phyloP scores from a whole-genome alignment of 2,888 invertebrate species.

The Nebria brevicollis region DNA sequence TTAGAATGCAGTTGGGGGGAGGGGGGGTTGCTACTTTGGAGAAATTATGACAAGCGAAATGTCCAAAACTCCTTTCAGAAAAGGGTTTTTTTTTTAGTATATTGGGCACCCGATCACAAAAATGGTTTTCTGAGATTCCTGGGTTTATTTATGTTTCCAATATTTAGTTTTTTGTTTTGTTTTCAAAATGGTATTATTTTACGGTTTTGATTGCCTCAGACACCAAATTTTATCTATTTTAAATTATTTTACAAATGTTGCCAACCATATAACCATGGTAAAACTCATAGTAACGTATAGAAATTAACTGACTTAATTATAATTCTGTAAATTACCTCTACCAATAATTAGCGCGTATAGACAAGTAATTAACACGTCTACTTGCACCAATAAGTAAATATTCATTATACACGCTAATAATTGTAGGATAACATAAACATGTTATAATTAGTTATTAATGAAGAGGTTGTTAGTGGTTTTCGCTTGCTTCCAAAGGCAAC shows the following conservation, averaged over 20 bases:
- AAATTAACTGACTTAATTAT: no score
- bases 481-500: no score
- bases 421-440: no score
- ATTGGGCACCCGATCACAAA: background rate
- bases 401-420: no score
- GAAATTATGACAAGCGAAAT: slow-evolving; percentile 23
- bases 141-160: background rate
- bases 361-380: no score
- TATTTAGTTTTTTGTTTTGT: background rate
- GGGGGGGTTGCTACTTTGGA: slow-evolving; percentile 10
- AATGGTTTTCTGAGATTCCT: background rate
- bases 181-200: background rate
- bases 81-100: background rate
- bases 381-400: no score
- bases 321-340: no score
- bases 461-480: no score
- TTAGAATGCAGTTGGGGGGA: background rate
- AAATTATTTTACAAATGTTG: background rate
- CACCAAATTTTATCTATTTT: background rate
- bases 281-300: no score
- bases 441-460: no score
- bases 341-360: no score
- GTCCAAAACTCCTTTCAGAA: slow-evolving; percentile 1
- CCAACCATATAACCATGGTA: no score
- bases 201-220: background rate